Evolutionary conservation across 2,113 vertebrate species (phyloP).

Genomic region (Sapayoa aenigma): DNA sequence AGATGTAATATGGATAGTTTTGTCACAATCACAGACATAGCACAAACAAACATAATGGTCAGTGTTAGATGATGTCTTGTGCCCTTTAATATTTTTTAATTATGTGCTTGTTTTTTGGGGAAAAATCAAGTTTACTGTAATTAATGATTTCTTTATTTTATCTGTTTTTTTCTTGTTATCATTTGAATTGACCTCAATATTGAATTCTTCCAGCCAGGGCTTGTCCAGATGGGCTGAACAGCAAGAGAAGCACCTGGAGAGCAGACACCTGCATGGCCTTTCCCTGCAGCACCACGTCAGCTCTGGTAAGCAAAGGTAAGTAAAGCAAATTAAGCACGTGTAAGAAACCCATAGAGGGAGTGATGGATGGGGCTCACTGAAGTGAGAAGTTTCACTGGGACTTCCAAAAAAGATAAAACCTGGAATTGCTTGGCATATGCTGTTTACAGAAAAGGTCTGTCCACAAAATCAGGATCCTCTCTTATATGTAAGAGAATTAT

Average conservation of each 20-base stretch:
- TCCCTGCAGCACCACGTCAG: not conserved
- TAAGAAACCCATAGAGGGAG: not conserved
- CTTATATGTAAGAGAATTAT: not conserved
- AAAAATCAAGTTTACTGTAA: not conserved
- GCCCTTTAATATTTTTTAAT: not conserved
- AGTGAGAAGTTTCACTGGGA: not conserved
- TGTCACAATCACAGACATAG: not conserved
- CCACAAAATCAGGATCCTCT: not conserved
- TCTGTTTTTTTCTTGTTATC: not conserved
- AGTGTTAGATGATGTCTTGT: not conserved
- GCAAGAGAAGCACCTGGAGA: not conserved
- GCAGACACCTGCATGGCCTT: not conserved
- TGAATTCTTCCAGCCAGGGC: not conserved
- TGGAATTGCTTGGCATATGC: not conserved
- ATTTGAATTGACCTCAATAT: not conserved
- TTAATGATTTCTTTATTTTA: not conserved
- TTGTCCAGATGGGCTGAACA: not conserved
- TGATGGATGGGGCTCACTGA: not conserved
- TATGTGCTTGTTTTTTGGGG: not conserved
- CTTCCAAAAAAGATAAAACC: not conserved
- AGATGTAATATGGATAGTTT: not conserved
- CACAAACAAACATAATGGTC: not conserved
- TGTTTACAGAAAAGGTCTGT: not conserved
- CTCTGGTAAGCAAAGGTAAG: not conserved
- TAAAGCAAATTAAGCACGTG: not conserved